Conservation (phyloP, 1,140 invertebrate species). For the Drosophila oshimai region DNA sequence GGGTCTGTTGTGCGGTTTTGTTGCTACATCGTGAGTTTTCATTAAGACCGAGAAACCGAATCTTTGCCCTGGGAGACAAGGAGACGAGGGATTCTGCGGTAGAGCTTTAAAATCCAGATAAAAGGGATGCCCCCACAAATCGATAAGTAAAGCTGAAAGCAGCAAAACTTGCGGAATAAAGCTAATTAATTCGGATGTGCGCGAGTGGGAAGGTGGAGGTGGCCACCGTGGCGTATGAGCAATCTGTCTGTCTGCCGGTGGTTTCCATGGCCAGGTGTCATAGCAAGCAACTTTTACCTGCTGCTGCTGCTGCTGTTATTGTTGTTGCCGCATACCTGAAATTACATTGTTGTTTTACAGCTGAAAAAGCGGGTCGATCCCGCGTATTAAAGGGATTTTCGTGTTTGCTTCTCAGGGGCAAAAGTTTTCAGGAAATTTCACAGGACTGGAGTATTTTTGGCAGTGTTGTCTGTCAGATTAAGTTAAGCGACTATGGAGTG, state of each 20-base stretch:
- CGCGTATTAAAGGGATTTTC: slow-evolving; percentile 29
- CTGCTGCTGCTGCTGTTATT: neutral
- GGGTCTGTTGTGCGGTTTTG: slow-evolving; percentile 4
- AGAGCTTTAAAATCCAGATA: slow-evolving; percentile 41
- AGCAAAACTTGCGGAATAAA: slow-evolving; percentile 49
- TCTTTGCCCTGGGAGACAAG: neutral
- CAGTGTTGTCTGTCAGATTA: slow-evolving; percentile 6
- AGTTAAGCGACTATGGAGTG: neutral
- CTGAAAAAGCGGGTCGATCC: neutral
- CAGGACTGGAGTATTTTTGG: slow-evolving; percentile 1
- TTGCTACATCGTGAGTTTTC: slow-evolving; percentile 31
- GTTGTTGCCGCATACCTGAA: neutral
- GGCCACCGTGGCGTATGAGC: slow-evolving; percentile 34
- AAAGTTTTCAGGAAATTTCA: slow-evolving; percentile 15
- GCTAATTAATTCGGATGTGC: slow-evolving; percentile 58
- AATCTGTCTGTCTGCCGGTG: slow-evolving; percentile 20
- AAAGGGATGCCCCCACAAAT: slow-evolving; percentile 5
- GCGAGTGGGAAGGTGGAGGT: neutral
- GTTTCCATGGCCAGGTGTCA: slow-evolving; percentile 15
- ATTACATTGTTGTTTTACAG: slow-evolving; percentile 27
- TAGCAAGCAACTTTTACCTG: slow-evolving; percentile 1
- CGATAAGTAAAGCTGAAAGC: slow-evolving; percentile 44
- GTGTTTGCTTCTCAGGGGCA: slow-evolving; percentile 14
- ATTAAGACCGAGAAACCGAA: slow-evolving; percentile 46
- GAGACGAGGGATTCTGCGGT: slow-evolving; percentile 32